Conservation (phyloP, 2,888 invertebrate species). For the Lasioglossum figueresi region DNA sequence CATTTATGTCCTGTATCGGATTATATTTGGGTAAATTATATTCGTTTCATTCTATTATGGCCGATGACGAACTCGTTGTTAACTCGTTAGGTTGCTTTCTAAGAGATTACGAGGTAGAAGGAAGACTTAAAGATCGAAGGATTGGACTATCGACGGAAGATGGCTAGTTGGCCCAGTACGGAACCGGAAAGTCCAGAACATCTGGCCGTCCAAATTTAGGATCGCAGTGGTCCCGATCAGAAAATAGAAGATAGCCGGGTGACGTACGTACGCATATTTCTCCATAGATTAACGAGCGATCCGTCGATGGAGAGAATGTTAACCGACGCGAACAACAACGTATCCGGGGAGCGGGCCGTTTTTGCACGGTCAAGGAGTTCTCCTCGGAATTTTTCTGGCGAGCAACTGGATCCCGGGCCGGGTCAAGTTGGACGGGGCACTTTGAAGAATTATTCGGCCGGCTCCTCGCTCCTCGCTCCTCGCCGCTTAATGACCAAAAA, state of each 20-base stretch:
- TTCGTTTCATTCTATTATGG: neutral
- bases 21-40: neutral
- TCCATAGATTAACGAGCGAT: neutral
- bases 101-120: too few species aligned
- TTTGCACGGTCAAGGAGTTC: slow-evolving; percentile 4
- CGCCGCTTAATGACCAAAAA: slow-evolving; percentile 15
- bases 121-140: neutral
- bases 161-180: neutral
- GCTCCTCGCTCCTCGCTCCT: too few species aligned
- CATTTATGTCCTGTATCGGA: neutral
- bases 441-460: slow-evolving; percentile 15
- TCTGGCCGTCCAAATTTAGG: neutral
- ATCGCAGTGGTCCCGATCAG: neutral
- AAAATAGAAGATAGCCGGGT: neutral
- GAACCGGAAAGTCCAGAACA: neutral
- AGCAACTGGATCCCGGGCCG: neutral
- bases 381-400: slow-evolving; percentile 8
- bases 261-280: neutral
- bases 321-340: neutral
- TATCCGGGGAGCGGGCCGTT: neutral
- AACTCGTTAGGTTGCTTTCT: too few species aligned
- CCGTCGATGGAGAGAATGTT: neutral
- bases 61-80: too few species aligned
- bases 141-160: neutral
- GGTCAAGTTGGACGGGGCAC: neutral